Conservation (phyloP, 2,113 vertebrate species). For the Nestor notabilis region DNA sequence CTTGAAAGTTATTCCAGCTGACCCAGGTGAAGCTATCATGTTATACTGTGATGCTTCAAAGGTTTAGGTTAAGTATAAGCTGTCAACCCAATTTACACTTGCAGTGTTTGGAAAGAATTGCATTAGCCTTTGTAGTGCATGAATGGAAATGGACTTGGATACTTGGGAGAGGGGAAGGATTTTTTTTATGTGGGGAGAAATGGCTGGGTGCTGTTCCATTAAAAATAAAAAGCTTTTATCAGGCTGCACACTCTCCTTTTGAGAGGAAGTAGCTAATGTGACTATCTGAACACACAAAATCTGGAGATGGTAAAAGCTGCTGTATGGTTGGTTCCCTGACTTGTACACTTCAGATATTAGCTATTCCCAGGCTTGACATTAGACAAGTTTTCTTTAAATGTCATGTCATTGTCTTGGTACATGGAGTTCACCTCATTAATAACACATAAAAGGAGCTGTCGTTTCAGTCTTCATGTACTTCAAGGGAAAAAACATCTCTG, state of each 20-base stretch:
- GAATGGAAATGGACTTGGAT: background rate
- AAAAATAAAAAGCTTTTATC: background rate
- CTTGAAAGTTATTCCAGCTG: background rate
- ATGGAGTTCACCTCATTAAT: background rate
- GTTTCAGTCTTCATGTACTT: background rate
- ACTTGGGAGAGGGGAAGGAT: accelerated
- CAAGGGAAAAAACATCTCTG: background rate
- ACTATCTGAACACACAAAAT: background rate
- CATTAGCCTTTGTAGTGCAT: background rate
- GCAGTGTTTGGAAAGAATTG: background rate
- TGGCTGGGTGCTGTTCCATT: background rate
- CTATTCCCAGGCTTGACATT: background rate
- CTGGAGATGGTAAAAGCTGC: background rate
- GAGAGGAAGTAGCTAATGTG: background rate
- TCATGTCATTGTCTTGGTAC: background rate
- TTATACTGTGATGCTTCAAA: background rate
- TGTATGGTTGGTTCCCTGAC: background rate
- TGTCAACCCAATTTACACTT: background rate
- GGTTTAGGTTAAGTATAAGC: too few relatives aligned
- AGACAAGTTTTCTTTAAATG: background rate
- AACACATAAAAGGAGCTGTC: background rate
- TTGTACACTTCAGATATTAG: background rate
- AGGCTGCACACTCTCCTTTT: background rate
- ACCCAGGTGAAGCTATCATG: background rate
- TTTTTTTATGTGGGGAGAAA: background rate